Conservation (phyloP, 2,888 invertebrate species). For the Rutpela maculata region DNA sequence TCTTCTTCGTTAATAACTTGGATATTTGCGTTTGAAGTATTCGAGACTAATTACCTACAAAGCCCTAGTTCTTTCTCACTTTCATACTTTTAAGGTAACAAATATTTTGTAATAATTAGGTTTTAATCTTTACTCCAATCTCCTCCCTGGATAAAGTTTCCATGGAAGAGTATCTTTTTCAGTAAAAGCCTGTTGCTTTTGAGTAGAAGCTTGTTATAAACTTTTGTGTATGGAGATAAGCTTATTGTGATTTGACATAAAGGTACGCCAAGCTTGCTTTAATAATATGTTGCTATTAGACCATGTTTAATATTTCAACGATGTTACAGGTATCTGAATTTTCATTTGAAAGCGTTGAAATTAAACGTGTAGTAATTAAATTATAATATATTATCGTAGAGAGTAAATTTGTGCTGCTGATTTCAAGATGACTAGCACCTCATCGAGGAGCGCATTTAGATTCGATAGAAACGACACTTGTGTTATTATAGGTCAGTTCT, state of each 20-base stretch:
- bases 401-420: no score
- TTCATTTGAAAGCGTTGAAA: no score
- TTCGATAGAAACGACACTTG: no score
- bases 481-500: no score
- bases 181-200: slow-evolving; percentile 7
- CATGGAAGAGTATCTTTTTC: not conserved
- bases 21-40: not conserved
- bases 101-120: slow-evolving; percentile 14
- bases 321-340: no score
- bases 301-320: not conserved
- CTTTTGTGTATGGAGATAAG: slow-evolving; percentile 4
- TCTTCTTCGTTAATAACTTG: not conserved
- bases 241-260: slow-evolving; percentile 12
- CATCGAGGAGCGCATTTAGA: no score
- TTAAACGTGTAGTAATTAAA: no score
- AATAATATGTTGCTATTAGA: not conserved
- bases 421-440: no score
- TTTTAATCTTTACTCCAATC: slow-evolving; percentile 1
- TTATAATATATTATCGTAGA: no score
- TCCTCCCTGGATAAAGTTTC: not conserved
- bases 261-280: not conserved
- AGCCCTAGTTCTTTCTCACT: not conserved
- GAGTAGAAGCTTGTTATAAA: slow-evolving; percentile 8
- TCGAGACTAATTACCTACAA: not conserved
- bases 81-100: not conserved